Conservation (phyloP, 2,797 vertebrate genomes). For the Liparis tanakae region DNA sequence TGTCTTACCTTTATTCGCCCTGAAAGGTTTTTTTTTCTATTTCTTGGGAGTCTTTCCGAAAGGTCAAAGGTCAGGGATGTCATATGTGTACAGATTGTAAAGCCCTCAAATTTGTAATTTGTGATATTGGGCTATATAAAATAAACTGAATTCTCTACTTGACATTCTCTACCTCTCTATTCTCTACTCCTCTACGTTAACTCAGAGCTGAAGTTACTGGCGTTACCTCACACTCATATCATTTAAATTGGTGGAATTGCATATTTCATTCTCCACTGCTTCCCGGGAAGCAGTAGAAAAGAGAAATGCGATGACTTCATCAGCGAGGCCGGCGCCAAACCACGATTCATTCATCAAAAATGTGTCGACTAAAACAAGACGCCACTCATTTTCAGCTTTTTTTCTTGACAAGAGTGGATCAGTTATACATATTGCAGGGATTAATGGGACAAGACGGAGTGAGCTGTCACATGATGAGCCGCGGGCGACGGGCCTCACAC, state of each 20-base stretch:
- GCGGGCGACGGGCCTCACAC: slow-evolving; percentile 20
- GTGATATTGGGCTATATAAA: no score
- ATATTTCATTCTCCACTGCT: background rate
- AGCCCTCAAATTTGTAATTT: no score
- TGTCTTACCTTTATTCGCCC: no score
- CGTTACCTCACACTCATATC: background rate
- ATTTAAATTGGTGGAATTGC: background rate
- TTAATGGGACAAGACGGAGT: background rate
- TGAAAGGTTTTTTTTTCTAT: no score
- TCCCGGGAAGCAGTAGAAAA: background rate
- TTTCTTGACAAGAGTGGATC: background rate
- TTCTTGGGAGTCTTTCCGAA: no score
- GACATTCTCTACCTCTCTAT: no score
- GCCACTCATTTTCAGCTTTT: background rate
- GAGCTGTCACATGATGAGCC: slow-evolving; percentile 9
- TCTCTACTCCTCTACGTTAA: no score
- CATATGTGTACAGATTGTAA: no score
- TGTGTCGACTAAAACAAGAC: background rate
- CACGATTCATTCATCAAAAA: background rate
- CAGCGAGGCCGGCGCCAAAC: background rate
- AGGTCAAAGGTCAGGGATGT: no score
- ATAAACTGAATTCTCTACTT: background rate
- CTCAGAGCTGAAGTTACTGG: background rate
- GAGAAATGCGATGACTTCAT: background rate
- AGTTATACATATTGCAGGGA: slow-evolving; percentile 6